Percentiles rank a stretch among this genome's conserved stretches.
Conservation (phyloP, 35 echinoderm and acorn worm species). For the Holothuria glaberrima region DNA sequence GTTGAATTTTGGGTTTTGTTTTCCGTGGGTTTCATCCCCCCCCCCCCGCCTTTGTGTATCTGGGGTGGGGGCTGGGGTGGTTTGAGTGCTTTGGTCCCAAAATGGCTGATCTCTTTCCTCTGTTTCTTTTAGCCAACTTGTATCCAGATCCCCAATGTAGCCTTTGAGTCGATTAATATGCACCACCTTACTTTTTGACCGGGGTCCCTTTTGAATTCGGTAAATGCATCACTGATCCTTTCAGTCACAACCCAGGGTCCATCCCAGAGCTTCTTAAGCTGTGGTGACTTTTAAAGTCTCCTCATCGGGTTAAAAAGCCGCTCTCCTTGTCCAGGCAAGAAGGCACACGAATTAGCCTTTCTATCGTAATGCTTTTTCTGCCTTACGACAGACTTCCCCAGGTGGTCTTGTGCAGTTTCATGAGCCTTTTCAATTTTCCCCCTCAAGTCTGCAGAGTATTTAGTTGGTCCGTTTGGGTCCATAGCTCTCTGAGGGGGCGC, state of each 20-base stretch:
- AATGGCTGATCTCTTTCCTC: no score
- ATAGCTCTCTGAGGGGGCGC: not conserved
- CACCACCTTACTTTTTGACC: slow-evolving; percentile 31
- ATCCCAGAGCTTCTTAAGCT: slow-evolving; percentile 29
- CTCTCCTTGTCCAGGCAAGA: not conserved
- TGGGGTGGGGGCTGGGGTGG: no score
- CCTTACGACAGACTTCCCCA: not conserved
- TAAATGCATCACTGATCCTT: slow-evolving; percentile 30
- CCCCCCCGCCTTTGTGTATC: no score
- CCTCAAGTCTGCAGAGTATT: not conserved
- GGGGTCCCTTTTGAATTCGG: slow-evolving; percentile 34
- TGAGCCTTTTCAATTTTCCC: slow-evolving; percentile 7
- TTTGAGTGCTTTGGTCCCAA: no score
- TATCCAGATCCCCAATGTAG: not conserved
- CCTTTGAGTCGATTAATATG: slow-evolving; percentile 22
- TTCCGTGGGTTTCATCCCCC: no score
- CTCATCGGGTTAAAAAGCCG: slow-evolving; percentile 47
- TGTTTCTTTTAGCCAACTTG: no score
- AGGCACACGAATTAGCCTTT: not conserved
- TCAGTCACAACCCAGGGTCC: slow-evolving; percentile 49
- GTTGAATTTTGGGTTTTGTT: no score
- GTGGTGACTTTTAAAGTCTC: slow-evolving; percentile 37
- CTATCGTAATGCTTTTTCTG: slow-evolving; percentile 56
- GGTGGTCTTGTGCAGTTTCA: slow-evolving; percentile 23
- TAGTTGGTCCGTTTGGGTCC: not conserved